Percentiles rank a stretch among this genome's conserved stretches.
These are phyloP conservation scores for Oreochromis grahami DNA, from an alignment of 2,797 vertebrate genomes.

Conservation along the genomic window DNA sequence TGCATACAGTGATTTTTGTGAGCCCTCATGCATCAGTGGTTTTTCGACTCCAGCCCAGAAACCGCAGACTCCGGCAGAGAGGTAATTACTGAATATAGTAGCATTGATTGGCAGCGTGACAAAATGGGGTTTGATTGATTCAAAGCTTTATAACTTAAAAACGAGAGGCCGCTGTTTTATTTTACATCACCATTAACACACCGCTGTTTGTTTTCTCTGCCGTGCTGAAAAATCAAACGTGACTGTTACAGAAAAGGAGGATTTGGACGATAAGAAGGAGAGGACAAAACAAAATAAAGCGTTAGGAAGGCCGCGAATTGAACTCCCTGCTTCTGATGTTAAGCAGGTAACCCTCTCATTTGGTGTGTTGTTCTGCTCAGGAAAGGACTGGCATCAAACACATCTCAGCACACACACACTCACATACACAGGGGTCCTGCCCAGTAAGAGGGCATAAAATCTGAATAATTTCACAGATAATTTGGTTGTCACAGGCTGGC, in stretches of 20 bases:
- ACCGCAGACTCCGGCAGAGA: not conserved
- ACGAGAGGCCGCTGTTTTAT: not conserved
- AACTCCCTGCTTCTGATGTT: not conserved
- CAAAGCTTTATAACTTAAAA: not conserved
- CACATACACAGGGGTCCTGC: constrained; percentile 2
- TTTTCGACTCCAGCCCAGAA: not conserved
- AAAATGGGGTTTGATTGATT: not conserved
- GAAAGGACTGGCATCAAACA: not conserved
- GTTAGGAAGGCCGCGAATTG: not conserved
- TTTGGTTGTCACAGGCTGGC: constrained; percentile 36
- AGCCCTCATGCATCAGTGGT: not conserved
- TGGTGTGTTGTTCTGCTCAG: not conserved
- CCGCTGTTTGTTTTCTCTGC: not conserved
- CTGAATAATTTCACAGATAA: constrained; percentile 60
- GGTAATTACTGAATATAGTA: not conserved
- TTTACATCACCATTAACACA: not conserved
- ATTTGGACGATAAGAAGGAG: not conserved
- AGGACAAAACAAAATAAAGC: not conserved
- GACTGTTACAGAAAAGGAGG: not conserved
- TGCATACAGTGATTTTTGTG: not conserved
- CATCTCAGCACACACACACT: not conserved
- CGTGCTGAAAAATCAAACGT: not conserved
- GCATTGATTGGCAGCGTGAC: not conserved
- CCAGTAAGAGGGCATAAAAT: constrained; percentile 20
- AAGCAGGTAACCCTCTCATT: not conserved